Evolutionary conservation across 2,113 vertebrate genomes (phyloP), one percentile per base, ranked within the genome.

Genomic region (Takifugu bimaculatus): DNA sequence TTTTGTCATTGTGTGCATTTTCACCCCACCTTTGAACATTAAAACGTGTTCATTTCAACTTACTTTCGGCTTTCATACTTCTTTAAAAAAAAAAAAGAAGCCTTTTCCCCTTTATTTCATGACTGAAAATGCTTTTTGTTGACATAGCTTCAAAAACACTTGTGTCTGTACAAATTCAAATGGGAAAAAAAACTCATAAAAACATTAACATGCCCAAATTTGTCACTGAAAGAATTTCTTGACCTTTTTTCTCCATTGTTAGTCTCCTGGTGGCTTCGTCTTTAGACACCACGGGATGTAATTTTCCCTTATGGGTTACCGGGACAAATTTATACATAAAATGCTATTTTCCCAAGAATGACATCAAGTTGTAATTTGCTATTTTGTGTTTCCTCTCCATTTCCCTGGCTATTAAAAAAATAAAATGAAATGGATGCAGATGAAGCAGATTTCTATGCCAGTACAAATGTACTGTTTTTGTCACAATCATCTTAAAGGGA

Each of bases 31-130:
- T 73, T 59, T 82, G 88, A 90, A 90, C 88, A 90, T 86, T 90
- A 90, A 87, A 90, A 88, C 87, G 84, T 88, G 88, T 90, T 89
- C 86, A 88, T 80, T 77, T 81, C 60, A 69, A 60, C 83, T 71
- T 65, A 5, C 68, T 64, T 81, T 86, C 66, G 68, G 89, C 84
- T 48, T 90, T 86, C 86, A 76, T 77, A 90, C 82, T 80, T 75
- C 88, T 72, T 92, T 87, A 87, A 83, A 88, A 70, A 82, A 83
- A 84, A 78, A 32, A 57, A 61, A 44, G 11, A 51, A 59, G 51
- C 29, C 4, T 47, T 45, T 57, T 5, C 25, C 50, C 26, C 50
- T 13, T 26, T 64, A 63, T 77, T 63, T 64, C 29, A 62, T 35
- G 27, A 55, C 54, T 76, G 54, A 72, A 85, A 84, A 85, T 75